Evolutionary conservation across 2,113 vertebrate genomes (phyloP), one percentile per base, ranked within the genome.

Genomic region (Gnathonemus echidnorhynchus): DNA sequence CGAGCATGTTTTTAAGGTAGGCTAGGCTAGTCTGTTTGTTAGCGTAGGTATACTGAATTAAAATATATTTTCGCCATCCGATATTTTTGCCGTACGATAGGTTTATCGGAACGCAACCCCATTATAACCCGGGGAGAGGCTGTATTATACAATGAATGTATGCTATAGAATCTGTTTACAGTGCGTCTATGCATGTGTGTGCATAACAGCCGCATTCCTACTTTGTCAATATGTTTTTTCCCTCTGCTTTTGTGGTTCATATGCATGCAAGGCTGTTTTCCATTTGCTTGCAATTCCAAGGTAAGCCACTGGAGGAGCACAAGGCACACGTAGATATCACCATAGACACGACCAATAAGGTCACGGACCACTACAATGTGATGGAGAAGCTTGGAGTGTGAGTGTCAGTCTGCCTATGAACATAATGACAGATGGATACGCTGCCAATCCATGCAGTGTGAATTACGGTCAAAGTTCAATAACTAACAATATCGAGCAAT

Each of bases 381-480:
- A 95, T 95, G 74, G 97, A 98, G 92, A 97, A 96, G 91, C 94
- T 98, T 31, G 97, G 97, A 92, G 94, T 95, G 97, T 98, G 93
- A 96, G 97, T 92, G 86, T 58, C 77, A 31, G 39, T 17, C 11
- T 27, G n/a, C 35, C 56, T 48, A 21, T 52, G 13, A n/a, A 19
- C 48, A 13, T 80, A 42, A 80, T 80, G 17, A 42, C 35, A 5
- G 15, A 19, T 42, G 74, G 35, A 80, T 15, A 42, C 74, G 17
- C 31, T 42, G 31, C 17, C 74, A 1, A 10, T 42, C 35, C 35
- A 42, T 42, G 35, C 74, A 19, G 15, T 2, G 35, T 2, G 13
- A 80, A 21, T 80, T 42, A 80, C n/a, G 31, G 62, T 27, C 62
- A 13, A 13, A 31, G 56, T n/a, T 62, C 24, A 10, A 62, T 62